Evolutionary conservation across 2,797 vertebrate species (phyloP).

Genomic region (Bradypodion pumilum): DNA sequence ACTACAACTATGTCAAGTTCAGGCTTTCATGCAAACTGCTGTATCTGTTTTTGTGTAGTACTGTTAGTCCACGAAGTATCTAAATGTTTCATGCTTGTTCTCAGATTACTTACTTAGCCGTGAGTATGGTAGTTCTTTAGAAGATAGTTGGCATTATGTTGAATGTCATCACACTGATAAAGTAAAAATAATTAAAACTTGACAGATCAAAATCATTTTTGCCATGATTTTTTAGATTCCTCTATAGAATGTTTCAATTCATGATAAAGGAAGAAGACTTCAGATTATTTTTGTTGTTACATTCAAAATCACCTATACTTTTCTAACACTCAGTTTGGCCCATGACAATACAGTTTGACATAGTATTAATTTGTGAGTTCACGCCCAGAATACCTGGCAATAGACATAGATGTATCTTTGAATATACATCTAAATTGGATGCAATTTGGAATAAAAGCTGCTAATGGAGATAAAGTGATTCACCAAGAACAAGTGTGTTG

Average conservation of each 20-base stretch:
- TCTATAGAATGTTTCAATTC: not conserved
- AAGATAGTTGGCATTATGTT: not conserved
- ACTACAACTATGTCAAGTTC: not conserved
- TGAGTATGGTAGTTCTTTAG: constrained; percentile 3
- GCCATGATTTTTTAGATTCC: not conserved
- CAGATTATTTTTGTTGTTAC: not conserved
- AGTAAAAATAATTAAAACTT: not conserved
- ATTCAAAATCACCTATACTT: not conserved
- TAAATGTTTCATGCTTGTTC: constrained; percentile 9
- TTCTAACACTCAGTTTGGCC: not conserved
- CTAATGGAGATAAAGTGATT: no score
- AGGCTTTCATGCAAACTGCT: constrained; percentile 1
- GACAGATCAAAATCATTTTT: not conserved
- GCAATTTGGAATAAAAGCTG: no score
- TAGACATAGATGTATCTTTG: no score
- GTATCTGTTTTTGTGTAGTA: not conserved
- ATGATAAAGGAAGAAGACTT: not conserved
- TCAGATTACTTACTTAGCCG: constrained; percentile 1
- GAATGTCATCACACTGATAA: not conserved
- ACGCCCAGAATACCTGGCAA: no score
- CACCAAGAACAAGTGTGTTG: no score
- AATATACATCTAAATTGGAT: no score
- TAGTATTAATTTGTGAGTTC: no score
- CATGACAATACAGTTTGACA: not conserved
- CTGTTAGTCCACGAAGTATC: not conserved